These are phyloP conservation scores for Onychostoma macrolepis DNA, from an alignment of 2,113 vertebrate genomes.

Conservation along the genomic window DNA sequence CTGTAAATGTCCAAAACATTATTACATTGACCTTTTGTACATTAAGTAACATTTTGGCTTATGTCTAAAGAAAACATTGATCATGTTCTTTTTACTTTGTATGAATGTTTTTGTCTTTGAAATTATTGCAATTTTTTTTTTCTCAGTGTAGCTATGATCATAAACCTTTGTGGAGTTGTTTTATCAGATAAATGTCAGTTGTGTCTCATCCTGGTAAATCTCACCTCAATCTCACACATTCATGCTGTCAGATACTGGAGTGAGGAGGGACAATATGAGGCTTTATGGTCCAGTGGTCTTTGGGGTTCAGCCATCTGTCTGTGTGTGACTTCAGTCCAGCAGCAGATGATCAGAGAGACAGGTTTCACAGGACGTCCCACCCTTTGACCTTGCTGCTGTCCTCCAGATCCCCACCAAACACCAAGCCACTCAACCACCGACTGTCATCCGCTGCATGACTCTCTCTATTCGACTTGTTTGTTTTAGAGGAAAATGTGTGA, in stretches of 20 bases:
- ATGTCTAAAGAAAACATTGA: too few species aligned
- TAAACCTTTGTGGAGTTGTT: neutral
- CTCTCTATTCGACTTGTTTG: neutral
- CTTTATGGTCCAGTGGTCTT: constrained; percentile 47
- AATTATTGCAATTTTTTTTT: too few species aligned
- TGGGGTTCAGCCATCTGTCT: constrained; percentile 54
- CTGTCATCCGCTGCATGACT: constrained; percentile 9
- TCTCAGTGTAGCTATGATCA: neutral
- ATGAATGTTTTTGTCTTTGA: too few species aligned
- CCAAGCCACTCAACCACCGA: constrained; percentile 43
- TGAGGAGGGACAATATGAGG: neutral
- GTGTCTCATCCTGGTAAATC: neutral
- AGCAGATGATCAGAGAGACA: constrained; percentile 23
- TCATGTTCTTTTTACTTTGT: too few species aligned
- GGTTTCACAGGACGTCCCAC: constrained; percentile 45
- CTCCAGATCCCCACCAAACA: constrained; percentile 24
- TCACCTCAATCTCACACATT: constrained; percentile 4
- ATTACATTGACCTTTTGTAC: too few species aligned
- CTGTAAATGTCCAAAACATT: too few species aligned
- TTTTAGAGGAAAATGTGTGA: constrained; percentile 10
- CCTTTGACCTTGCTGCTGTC: constrained; percentile 50
- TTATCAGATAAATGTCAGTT: neutral
- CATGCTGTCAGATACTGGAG: neutral
- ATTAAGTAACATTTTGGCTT: too few species aligned
- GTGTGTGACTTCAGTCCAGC: constrained; percentile 41